These are phyloP conservation scores for Eupithecia inturbata DNA, from an alignment of 2,888 invertebrate genomes.

Conservation along the genomic window DNA sequence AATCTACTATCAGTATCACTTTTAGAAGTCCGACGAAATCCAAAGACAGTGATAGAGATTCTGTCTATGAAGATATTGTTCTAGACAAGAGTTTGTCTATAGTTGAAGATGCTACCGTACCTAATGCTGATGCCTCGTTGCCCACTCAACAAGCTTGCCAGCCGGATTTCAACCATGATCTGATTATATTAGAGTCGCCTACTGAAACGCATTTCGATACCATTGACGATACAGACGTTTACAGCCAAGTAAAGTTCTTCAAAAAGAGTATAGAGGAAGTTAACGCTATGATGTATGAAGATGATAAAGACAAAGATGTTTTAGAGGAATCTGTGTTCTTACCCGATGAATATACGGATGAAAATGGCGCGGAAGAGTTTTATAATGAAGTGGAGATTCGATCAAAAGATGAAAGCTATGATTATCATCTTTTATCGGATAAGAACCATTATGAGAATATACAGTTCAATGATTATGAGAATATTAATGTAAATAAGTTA, in stretches of 20 bases:
- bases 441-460: conserved; percentile 51
- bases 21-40: conserved; percentile 86
- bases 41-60: conserved; percentile 81
- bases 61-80: conserved; percentile 85
- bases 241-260: conserved; percentile 91
- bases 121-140: conserved; percentile 81
- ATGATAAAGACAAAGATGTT: conserved; percentile 56
- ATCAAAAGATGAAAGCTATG: conserved; percentile 2
- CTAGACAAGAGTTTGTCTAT: conserved; percentile 77
- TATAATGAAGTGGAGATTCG: neutral
- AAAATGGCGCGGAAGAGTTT: conserved; percentile 3
- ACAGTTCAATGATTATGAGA: conserved; percentile 65
- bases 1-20: conserved; percentile 89
- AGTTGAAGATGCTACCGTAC: conserved; percentile 82
- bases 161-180: conserved; percentile 69
- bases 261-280: conserved; percentile 89
- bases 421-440: conserved; percentile 2
- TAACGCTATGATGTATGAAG: conserved; percentile 82
- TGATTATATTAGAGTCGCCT: conserved; percentile 83
- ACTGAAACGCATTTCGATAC: conserved; percentile 73
- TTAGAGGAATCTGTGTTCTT: conserved; percentile 35
- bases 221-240: conserved; percentile 74
- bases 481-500: conserved; percentile 68
- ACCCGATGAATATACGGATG: conserved; percentile 36
- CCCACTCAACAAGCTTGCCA: conserved; percentile 85